Percentiles rank a stretch among this genome's conserved stretches.
Conservation (phyloP, 2,797 vertebrate species). For the Betta splendens region DNA sequence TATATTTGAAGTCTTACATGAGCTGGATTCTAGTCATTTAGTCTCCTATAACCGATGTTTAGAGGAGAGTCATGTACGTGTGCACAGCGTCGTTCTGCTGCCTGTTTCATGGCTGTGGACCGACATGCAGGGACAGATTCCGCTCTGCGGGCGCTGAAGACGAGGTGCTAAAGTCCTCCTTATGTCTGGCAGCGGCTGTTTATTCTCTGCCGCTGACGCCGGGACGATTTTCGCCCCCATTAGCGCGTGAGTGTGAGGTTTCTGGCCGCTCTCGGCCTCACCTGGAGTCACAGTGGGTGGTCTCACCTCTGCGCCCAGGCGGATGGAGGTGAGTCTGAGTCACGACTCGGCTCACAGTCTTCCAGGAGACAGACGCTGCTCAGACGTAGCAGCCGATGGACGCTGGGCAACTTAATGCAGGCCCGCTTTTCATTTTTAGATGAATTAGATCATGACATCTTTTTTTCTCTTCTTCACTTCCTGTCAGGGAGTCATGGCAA, state of each 20-base stretch:
- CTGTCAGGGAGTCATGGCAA: slow-evolving; percentile 56
- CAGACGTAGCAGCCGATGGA: slow-evolving; percentile 9
- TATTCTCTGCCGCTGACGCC: slow-evolving; percentile 20
- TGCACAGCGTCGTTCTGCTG: neutral
- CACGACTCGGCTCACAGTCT: slow-evolving; percentile 29
- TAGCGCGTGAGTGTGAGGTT: neutral
- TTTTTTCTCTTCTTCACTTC: slow-evolving; percentile 29
- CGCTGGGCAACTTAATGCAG: slow-evolving; percentile 20
- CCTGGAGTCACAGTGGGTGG: neutral
- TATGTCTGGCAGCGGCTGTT: slow-evolving; percentile 39
- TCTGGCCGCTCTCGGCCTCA: neutral
- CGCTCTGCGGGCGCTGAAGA: slow-evolving; percentile 34
- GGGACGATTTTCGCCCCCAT: neutral
- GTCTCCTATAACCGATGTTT: neutral
- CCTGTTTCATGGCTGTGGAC: slow-evolving; percentile 18
- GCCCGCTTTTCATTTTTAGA: slow-evolving; percentile 37
- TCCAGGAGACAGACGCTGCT: slow-evolving; percentile 4
- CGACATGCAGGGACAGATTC: slow-evolving; percentile 44
- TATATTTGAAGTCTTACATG: neutral
- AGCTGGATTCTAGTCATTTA: neutral
- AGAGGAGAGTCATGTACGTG: neutral
- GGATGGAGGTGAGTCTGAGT: slow-evolving; percentile 62
- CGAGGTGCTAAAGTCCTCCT: slow-evolving; percentile 49
- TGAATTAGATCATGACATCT: slow-evolving; percentile 51
- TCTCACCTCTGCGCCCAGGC: slow-evolving; percentile 18